phyloP scores from a whole-genome alignment of 92 coral and sea anemone species.

The Palythoa heliodiscus region DNA sequence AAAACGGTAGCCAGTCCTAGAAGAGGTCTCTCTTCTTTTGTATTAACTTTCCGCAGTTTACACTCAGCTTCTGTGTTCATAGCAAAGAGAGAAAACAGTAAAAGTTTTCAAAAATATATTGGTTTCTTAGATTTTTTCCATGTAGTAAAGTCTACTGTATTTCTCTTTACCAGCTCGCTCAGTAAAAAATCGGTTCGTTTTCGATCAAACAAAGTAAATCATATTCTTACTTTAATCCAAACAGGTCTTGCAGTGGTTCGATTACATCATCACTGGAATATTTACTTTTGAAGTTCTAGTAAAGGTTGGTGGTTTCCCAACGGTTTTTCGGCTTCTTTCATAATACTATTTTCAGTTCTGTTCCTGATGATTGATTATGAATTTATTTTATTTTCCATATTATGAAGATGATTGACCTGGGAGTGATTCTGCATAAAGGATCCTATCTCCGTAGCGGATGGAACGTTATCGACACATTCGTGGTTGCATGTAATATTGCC shows the following conservation, averaged over 20 bases:
- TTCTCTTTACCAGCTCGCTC: too few relatives aligned
- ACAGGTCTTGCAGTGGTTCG: conserved; percentile 87
- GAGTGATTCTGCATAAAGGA: conserved; percentile 95
- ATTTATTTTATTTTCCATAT: background rate
- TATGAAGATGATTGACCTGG: conserved; percentile 89
- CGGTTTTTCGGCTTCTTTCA: background rate
- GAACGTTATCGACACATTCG: conserved; percentile 98
- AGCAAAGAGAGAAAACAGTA: too few relatives aligned
- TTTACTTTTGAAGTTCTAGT: conserved; percentile 90
- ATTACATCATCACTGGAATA: conserved; percentile 85
- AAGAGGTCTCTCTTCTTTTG: too few relatives aligned
- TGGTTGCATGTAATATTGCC: conserved; percentile 91
- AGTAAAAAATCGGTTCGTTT: background rate
- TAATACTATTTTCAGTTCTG: background rate
- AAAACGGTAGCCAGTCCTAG: too few relatives aligned
- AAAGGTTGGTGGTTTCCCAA: conserved; percentile 67
- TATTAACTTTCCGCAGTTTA: too few relatives aligned
- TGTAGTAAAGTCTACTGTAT: too few relatives aligned
- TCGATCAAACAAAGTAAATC: background rate
- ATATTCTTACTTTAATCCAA: background rate
- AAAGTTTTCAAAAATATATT: too few relatives aligned
- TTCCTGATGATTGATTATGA: background rate
- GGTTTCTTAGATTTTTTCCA: too few relatives aligned
- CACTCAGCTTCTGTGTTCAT: too few relatives aligned
- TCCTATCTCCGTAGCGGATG: conserved; percentile 93